Conservation (phyloP, 2,113 vertebrate species). For the Promerops cafer region DNA sequence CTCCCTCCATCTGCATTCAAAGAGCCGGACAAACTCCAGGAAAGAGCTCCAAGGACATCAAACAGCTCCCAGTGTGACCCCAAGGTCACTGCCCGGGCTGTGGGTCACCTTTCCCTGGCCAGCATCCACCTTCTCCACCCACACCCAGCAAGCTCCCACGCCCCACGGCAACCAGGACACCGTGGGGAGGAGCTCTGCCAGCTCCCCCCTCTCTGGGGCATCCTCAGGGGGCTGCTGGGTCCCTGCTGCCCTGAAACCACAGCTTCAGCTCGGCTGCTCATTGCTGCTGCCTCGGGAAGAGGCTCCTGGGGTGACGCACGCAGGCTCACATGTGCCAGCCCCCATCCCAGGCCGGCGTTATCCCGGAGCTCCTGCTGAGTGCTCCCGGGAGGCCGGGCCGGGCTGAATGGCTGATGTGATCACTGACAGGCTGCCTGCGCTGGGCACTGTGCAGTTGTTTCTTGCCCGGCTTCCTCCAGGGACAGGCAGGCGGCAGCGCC, state of each 20-base stretch:
- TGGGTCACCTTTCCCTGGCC: background rate
- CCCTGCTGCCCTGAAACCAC: background rate
- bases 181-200: background rate
- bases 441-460: background rate
- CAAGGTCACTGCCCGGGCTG: background rate
- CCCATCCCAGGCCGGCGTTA: background rate
- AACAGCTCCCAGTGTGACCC: background rate
- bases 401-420: background rate
- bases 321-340: background rate
- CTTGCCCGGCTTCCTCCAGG: background rate
- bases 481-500: background rate
- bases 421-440: background rate
- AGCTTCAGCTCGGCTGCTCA: background rate
- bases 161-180: accelerated
- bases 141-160: accelerated
- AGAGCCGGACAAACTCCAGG: background rate
- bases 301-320: background rate
- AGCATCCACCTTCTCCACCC: background rate
- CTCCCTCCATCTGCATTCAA: background rate
- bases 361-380: background rate
- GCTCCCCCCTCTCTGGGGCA: background rate
- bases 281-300: background rate
- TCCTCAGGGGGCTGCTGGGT: background rate
- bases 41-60: background rate
- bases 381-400: background rate